Evolutionary conservation across 1,140 invertebrate species (phyloP).

Genomic region (Cephus cinctus): DNA sequence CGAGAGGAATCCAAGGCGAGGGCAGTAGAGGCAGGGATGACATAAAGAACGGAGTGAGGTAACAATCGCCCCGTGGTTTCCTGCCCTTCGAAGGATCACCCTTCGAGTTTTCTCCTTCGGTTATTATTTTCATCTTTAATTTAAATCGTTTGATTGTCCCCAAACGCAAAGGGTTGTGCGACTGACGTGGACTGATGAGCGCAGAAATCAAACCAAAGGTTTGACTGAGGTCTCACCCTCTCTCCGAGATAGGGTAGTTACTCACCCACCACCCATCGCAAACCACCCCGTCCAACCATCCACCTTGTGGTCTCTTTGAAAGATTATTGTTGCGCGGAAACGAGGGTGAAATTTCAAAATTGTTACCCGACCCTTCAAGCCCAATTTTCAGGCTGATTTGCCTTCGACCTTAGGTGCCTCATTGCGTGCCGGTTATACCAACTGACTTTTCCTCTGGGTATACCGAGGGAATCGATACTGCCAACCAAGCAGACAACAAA

Average conservation of each 20-base stretch:
- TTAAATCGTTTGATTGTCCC: slow-evolving; percentile 34
- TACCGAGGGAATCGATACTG: no score
- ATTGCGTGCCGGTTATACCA: no score
- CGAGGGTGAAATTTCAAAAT: background rate
- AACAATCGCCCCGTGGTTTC: slow-evolving; percentile 21
- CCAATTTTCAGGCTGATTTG: background rate
- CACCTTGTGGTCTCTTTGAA: no score
- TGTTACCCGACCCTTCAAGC: background rate
- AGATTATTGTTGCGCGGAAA: background rate
- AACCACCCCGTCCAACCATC: no score
- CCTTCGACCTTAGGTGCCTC: no score
- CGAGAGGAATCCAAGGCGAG: no score
- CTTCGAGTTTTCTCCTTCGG: slow-evolving; percentile 14
- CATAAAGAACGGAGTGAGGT: no score
- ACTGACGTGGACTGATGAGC: slow-evolving; percentile 39
- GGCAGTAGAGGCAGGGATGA: no score
- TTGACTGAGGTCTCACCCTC: no score
- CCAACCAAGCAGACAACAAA: no score
- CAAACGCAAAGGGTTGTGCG: slow-evolving; percentile 31
- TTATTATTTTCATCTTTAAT: slow-evolving; percentile 46
- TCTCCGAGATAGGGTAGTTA: slow-evolving; percentile 27
- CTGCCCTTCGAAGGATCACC: slow-evolving; percentile 18
- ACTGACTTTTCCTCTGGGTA: no score
- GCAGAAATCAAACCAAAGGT: background rate
- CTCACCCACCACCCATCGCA: background rate